Base-by-base conservation (phyloP, 2,888 invertebrate species). In the Drosophila limbata region DNA sequence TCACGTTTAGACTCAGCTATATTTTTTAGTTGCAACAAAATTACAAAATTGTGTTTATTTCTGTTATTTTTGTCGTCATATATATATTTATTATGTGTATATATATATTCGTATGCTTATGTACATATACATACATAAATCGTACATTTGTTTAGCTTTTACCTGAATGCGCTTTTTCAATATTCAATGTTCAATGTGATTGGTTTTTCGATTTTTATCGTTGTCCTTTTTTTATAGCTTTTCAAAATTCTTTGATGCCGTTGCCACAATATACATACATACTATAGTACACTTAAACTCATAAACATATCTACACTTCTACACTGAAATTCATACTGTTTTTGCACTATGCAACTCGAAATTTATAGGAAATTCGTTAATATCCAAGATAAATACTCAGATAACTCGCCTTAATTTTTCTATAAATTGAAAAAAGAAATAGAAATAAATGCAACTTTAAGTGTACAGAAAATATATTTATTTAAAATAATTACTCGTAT, bases 181-280 rank as follows among this genome's bases (percentile, higher is more conserved):
- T 79, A 48, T 66, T 59, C 40, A 35, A 66, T 79, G 51, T 65
- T 60, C 42, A 47, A 60, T 75, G 69, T 65, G 52, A 69, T 73
- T 59, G 55, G 60, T 51, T 57, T 40, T 44, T 65, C n/a, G 28
- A 63, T 45, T 40, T 48, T 50, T 48, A n/a, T 28, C 44, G n/a
- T 45, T 50, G 66, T 39, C 48, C 25, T 55, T 25, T 17, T 44
- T 64, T n/a, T 25, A 17, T 17, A 28, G 57, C 56, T 56, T 33
- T 37, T 28, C 8, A 55, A 47, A 25, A 28, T 28, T n/a, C n/a
- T 11, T 61, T 57, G n/a, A 11, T 70, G 15, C 3, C 31, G 28
- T 55, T 55, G 28, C 17, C 25, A 33, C 45, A 21, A 35, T 19
- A 33, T 28, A 33, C 35, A 55, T 35, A 21, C 44, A 2, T 1